Evolutionary conservation across 2,797 vertebrate species (phyloP).

Genomic region (Brachyrhaphis roseni): DNA sequence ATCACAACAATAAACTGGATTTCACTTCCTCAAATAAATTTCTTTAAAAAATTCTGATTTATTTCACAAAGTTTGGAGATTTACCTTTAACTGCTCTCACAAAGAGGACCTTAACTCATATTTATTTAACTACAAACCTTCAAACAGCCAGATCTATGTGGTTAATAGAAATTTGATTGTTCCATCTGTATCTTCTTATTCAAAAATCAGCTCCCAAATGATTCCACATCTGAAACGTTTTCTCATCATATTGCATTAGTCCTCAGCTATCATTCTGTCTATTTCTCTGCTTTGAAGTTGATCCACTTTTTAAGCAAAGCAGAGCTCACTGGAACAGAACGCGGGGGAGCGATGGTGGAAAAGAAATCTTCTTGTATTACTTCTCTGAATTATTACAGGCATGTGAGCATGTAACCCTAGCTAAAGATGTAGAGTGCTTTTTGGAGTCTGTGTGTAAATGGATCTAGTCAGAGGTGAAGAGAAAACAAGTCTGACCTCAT

Average conservation of each 20-base stretch:
- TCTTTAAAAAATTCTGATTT: not conserved
- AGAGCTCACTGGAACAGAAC: constrained; percentile 65
- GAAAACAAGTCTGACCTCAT: constrained; percentile 77
- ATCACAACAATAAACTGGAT: not conserved
- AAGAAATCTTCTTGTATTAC: constrained; percentile 69
- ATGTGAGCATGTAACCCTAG: constrained; percentile 78
- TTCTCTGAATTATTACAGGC: constrained; percentile 80
- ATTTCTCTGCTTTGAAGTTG: constrained; percentile 79
- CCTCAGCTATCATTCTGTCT: constrained; percentile 77
- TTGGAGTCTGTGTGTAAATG: constrained; percentile 75
- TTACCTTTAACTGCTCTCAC: not conserved
- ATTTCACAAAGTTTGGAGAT: not conserved
- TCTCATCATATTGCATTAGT: constrained; percentile 76
- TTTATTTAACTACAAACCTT: constrained; percentile 15
- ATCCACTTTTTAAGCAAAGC: constrained; percentile 78
- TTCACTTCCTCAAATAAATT: not conserved
- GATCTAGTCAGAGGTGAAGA: constrained; percentile 77
- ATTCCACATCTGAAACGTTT: constrained; percentile 69
- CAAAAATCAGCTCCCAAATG: constrained; percentile 51
- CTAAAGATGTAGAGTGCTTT: constrained; percentile 69
- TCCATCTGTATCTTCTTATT: constrained; percentile 42
- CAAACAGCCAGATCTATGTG: constrained; percentile 15
- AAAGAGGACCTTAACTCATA: not conserved
- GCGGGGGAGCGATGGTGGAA: constrained; percentile 54
- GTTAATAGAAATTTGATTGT: constrained; percentile 43